Conservation (phyloP, 2,888 invertebrate genomes). For the Pocota personata region DNA sequence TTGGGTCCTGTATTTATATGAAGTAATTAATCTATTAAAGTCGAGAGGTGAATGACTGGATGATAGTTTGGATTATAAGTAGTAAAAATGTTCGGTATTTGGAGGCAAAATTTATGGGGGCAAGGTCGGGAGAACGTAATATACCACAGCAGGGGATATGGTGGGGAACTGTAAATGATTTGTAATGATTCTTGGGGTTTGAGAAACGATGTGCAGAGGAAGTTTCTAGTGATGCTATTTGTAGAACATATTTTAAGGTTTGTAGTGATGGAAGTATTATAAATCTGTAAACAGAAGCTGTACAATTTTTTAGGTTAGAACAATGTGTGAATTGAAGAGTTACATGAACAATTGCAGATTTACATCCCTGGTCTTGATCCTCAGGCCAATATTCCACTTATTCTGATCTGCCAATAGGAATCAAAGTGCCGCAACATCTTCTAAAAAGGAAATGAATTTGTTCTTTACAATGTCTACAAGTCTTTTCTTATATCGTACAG, state of each 20-base stretch:
- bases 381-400: no score
- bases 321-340: no score
- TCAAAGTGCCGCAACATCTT: no score
- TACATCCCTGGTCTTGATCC: no score
- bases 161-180: not conserved
- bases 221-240: not conserved
- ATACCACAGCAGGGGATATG: no score
- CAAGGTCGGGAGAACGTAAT: slow-evolving; percentile 49
- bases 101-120: slow-evolving; percentile 40
- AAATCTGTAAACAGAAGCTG: no score
- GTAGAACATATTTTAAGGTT: not conserved
- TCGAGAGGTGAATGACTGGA: slow-evolving; percentile 65
- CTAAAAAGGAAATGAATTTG: no score
- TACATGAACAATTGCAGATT: no score
- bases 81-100: slow-evolving; percentile 32
- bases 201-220: not conserved
- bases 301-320: no score
- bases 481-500: no score
- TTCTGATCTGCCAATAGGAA: no score
- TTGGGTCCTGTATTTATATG: not conserved
- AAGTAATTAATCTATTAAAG: slow-evolving; percentile 61
- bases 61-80: slow-evolving; percentile 50
- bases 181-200: not conserved
- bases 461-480: no score
- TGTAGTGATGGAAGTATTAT: not conserved